Base-by-base conservation (phyloP, 1,140 invertebrate genomes). In the Drosophila sechellia region DNA sequence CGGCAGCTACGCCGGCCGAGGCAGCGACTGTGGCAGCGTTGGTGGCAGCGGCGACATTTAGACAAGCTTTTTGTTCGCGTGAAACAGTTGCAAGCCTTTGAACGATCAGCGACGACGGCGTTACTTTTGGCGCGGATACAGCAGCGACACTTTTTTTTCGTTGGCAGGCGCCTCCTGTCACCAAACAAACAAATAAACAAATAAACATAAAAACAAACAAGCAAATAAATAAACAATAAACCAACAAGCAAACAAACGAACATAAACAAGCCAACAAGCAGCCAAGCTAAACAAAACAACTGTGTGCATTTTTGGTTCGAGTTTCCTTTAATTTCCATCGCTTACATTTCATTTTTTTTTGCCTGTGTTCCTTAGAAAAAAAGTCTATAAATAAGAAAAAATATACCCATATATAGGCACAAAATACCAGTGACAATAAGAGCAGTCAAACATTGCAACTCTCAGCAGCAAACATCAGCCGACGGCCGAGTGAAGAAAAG, bases 21-120 rank as follows among this genome's bases (percentile, higher is more conserved):
- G 25, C 31, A 13, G 57, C 57, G 20, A 4, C 43, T 4, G 13
- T 6, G 35, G 37, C 57, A n/a, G 31, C 45, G 15, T 15, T 37
- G 25, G 39, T 17, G 39, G 40, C 73, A 40, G 52, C 63, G 73
- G 48, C 60, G 60, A 66, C 53, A 56, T 52, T 52, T 63, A 54
- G 70, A 50, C 80, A 90, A 91, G 90, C 90, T 91, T 91, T 91
- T 91, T 91, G 90, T 91, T 87, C 86, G 80, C 80, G 76, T 79
- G 87, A 91, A 91, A 91, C 90, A 91, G 90, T 91, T 91, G 90
- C 90, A 91, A 91, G 90, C 74, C 90, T 91, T 90, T 90, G 84
- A 90, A 91, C 90, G 90, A 91, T 90, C 90, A 91, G 90, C 83
- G 78, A 91, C 90, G 90, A 91, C 90, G 90, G 79, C 80, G 90